Conservation (phyloP, 2,888 invertebrate species). For the Caenorhabditis drosophilae region DNA sequence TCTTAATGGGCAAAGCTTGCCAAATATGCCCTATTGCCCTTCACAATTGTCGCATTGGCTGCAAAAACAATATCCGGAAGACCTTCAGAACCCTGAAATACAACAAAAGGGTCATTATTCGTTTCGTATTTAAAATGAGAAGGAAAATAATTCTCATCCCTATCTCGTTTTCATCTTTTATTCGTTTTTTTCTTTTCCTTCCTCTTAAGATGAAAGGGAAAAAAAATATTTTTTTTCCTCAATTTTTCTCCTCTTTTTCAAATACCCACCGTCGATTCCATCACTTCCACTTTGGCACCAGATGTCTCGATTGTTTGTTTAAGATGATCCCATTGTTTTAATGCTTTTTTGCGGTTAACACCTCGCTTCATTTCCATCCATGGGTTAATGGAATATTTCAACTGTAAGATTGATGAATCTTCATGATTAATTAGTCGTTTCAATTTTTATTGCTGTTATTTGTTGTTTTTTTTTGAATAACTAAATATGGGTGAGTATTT, state of each 20-base stretch:
- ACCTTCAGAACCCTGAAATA: slow-evolving; percentile 60
- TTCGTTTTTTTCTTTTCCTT: no score
- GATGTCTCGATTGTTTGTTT: slow-evolving; percentile 57
- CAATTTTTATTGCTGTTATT: neutral
- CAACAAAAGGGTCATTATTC: no score
- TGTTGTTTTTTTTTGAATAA: no score
- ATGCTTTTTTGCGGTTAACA: slow-evolving; percentile 52
- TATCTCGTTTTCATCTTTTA: no score
- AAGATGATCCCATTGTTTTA: slow-evolving; percentile 61
- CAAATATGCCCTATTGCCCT: slow-evolving; percentile 63
- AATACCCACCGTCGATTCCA: slow-evolving; percentile 61
- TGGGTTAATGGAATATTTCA: slow-evolving; percentile 66
- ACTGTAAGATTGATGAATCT: slow-evolving; percentile 35
- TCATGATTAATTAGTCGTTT: no score
- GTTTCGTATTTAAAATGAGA: no score
- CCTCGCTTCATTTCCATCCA: slow-evolving; percentile 64
- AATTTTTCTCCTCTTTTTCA: no score
- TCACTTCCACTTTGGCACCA: slow-evolving; percentile 62
- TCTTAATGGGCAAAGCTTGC: slow-evolving; percentile 66
- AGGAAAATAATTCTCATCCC: no score
- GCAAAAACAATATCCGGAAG: slow-evolving; percentile 68
- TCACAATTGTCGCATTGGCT: slow-evolving; percentile 66
- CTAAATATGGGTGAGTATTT: neutral
- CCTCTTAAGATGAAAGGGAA: no score
- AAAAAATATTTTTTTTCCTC: no score